Base-by-base conservation (phyloP, 2,888 invertebrate genomes). In the Pandemis corylana region DNA sequence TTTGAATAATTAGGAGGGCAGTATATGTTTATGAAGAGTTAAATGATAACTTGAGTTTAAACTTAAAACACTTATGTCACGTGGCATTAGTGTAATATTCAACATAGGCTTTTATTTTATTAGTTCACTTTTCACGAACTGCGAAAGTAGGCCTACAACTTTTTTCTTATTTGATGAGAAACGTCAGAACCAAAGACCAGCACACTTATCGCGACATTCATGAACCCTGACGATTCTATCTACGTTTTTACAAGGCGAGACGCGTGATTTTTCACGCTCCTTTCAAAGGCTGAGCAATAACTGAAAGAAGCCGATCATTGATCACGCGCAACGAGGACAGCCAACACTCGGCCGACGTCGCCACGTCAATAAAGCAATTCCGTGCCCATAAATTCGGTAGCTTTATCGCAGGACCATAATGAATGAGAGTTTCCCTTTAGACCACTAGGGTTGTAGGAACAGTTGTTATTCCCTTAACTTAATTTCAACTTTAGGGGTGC, bases 301-400 rank as follows among this genome's bases (percentile, higher is more conserved):
- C 65, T 28, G 65, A 42, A 51, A 72, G 67, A 72, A 63, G 10
- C 72, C 53, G 63, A 41, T 59, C 74, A 74, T 74, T 74, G 69
- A 69, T 74, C 74, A 73, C 74, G 28, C 63, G 46, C 65, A 61
- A 61, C 59, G 62, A 62, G 41, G 46, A 63, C 68, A 72, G 61
- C 62, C 51, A 49, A 0, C 44, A 62, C 67, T 59, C 20, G 15
- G 59, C 62, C 62, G 59, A 59, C 59, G 62, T 41, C 44, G 46
- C 56, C 64, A 59, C 65, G 44, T 69, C 74, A 74, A 74, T 74
- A 74, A 70, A 66, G 28, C 74, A 70, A 74, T 74, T 70, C 65
- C 6, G 69, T 51, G 69, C n/a, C 59, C 65, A 70, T 74, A 74
- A 69, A 74, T 70, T 53, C 44, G 61, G 51, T 49, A 28, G 59